A percentile compares a stretch with the other conserved stretches of the same genome.
phyloP scores from a whole-genome alignment of 2,797 vertebrate species.

The Nyctalus aviator region DNA sequence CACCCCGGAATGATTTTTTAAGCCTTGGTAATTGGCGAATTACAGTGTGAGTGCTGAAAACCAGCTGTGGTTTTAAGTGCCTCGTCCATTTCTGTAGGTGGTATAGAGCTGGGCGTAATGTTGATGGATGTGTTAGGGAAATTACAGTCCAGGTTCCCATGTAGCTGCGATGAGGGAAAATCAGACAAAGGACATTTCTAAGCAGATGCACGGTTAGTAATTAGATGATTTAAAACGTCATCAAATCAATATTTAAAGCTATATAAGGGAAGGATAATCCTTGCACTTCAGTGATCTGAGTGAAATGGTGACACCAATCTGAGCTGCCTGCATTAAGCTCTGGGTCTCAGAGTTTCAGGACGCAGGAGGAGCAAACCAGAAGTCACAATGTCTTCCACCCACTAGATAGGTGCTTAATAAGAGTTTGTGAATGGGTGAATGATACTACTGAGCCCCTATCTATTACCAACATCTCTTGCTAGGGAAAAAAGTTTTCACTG shows the following conservation, averaged over 20 bases:
- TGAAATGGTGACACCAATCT: background rate
- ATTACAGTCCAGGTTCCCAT: conserved; percentile 56
- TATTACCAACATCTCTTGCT: background rate
- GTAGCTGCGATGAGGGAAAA: conserved; percentile 64
- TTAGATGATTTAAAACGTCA: conserved; percentile 70
- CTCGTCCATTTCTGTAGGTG: conserved; percentile 70
- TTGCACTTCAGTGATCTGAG: conserved; percentile 4
- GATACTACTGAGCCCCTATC: background rate
- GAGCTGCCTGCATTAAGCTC: background rate
- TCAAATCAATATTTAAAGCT: conserved; percentile 67
- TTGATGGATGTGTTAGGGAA: conserved; percentile 70
- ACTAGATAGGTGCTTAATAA: background rate
- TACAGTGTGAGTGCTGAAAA: conserved; percentile 74
- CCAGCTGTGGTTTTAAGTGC: conserved; percentile 79
- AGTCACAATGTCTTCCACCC: background rate
- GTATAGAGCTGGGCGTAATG: conserved; percentile 62
- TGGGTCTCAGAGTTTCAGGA: background rate
- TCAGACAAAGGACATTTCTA: conserved; percentile 61
- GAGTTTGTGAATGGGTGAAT: background rate
- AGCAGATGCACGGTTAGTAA: conserved; percentile 68
- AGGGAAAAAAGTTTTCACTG: background rate
- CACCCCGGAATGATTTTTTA: conserved; percentile 75
- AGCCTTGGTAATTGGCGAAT: conserved; percentile 81
- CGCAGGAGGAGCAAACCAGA: background rate
- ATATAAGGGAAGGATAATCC: conserved; percentile 50